These are phyloP conservation scores for Chiropotes sagulatus DNA, from an alignment of 2,797 vertebrate genomes.

Conservation along the genomic window DNA sequence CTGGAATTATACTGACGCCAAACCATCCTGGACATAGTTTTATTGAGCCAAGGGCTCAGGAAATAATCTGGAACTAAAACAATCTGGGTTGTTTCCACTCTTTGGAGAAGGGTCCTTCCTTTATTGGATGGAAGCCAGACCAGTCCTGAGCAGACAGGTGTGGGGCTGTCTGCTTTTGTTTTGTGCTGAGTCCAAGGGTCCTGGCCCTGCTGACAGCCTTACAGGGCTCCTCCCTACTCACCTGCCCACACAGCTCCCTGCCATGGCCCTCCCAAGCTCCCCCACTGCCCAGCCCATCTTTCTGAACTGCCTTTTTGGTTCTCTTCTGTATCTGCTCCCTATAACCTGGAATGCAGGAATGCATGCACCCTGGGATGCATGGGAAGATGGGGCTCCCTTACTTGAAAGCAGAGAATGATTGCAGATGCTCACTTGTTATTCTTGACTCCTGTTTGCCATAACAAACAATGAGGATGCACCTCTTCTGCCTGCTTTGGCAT, in stretches of 20 bases:
- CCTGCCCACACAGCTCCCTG: slow-evolving; percentile 6
- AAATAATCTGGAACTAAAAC: slow-evolving; percentile 42
- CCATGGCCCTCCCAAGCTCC: not conserved
- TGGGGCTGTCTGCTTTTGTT: slow-evolving; percentile 22
- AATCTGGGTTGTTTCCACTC: not conserved
- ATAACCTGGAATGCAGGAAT: slow-evolving; percentile 30
- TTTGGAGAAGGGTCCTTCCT: slow-evolving; percentile 40
- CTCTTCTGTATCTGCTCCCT: not conserved
- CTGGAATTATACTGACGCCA: not conserved
- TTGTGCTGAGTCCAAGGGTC: not conserved
- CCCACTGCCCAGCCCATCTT: not conserved
- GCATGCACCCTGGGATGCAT: not conserved
- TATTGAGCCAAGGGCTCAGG: slow-evolving; percentile 30
- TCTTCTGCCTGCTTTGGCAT: slow-evolving; percentile 18
- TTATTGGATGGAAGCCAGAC: slow-evolving; percentile 33
- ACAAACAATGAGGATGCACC: not conserved
- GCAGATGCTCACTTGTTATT: slow-evolving; percentile 29
- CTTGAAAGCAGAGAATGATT: not conserved
- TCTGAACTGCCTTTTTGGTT: slow-evolving; percentile 4
- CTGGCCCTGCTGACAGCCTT: slow-evolving; percentile 21
- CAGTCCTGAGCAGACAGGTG: not conserved
- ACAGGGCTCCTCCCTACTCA: not conserved
- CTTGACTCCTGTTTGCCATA: slow-evolving; percentile 9
- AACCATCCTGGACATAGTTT: not conserved
- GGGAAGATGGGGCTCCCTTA: not conserved